Base-by-base conservation (phyloP, 2,888 invertebrate genomes). In the Trichogramma dendrolimi region DNA sequence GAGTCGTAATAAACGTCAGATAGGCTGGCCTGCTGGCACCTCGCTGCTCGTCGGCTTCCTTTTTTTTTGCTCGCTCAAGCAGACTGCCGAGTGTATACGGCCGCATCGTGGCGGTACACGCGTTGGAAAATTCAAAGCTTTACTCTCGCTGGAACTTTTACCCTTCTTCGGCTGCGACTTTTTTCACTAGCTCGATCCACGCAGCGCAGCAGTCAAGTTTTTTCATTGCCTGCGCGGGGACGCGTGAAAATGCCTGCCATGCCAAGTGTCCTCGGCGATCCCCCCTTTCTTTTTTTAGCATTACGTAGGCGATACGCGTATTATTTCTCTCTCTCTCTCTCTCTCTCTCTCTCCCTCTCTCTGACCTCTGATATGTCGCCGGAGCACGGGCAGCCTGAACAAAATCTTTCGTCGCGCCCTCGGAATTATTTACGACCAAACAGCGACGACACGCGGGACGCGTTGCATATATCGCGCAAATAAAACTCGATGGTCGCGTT, bases 1-100 rank as follows among this genome's bases (percentile, higher is more conserved):
- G 75, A 75, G 76, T 75, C 76, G 76, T 73, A 78, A 78, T 78
- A 78, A 79, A 79, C 75, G 78, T 76, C 76, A 72, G 69, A 8
- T 10, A 38, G 56, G 27, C 27, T 3, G 42, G 56, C 41, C 50
- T 58, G 50, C 39, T 56, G 44, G 69, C 67, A 69, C 71, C 73
- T 75, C 72, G 51, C n/a, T 14, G 14, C n/a, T 8, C 51, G 51
- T 14, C 14, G n/a, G 51, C 4, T 51, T 27, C 8, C 66, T 59
- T 65, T 65, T 53, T 53, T 55, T 52, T 55, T 55, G 6, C 46
- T 51, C 54, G 43, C 54, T 43, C 52, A 42, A 43, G 27, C 53
- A 55, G 46, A 60, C 56, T 51, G 41, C 52, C 14, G 8, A n/a
- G 41, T 10, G 10, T 55, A n/a, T 38, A 55, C 55, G 42, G 38